Percentiles rank a stretch among this genome's conserved stretches.
Conservation (phyloP, 2,113 vertebrate genomes). For the Helogale parvula region DNA sequence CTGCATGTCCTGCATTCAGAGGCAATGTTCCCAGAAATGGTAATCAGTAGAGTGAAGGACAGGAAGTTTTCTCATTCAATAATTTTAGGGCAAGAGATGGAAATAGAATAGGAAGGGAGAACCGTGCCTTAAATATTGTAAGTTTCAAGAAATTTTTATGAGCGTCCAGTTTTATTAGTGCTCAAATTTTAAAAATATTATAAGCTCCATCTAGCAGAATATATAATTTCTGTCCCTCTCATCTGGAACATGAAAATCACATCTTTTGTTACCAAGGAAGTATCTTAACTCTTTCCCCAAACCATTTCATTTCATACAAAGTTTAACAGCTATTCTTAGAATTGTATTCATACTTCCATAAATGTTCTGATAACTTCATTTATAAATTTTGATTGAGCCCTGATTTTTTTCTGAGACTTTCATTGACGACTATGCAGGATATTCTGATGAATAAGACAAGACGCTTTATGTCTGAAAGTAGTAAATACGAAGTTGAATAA, state of each 20-base stretch:
- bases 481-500: background rate
- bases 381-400: background rate
- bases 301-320: background rate
- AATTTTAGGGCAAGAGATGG: background rate
- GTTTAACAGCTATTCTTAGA: background rate
- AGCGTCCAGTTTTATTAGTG: background rate
- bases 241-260: background rate
- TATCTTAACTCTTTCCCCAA: background rate
- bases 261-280: background rate
- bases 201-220: background rate
- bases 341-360: background rate
- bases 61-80: slow-evolving; percentile 43
- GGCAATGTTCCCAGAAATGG: background rate
- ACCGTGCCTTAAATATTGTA: background rate
- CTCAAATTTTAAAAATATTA: background rate
- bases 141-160: background rate
- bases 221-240: background rate
- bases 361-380: background rate
- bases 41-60: background rate
- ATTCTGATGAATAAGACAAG: background rate
- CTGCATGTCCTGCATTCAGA: slow-evolving; percentile 26
- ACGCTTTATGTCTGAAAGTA: background rate
- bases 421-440: background rate
- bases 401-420: background rate
- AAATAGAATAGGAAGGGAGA: background rate